Base-by-base conservation (phyloP, 2,113 vertebrate species). In the Brienomyrus brachyistius region DNA sequence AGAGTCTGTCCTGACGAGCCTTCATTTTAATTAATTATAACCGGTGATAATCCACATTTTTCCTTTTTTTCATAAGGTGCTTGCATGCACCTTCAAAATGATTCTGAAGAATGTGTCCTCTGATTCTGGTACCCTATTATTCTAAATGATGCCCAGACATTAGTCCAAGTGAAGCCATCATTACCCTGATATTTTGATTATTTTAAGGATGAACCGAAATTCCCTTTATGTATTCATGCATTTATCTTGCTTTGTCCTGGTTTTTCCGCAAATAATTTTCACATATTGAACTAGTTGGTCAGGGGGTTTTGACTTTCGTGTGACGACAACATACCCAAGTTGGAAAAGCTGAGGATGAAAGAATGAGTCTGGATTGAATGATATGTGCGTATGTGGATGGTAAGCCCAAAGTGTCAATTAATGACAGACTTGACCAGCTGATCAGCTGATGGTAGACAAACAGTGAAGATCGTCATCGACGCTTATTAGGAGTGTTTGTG, bases 11-110 rank as follows among this genome's bases (percentile, higher is more conserved):
- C 87, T 48, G 59, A 92, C 93, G 91, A 91, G 90, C 94, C 92
- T 92, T 92, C 56, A 35, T 91, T 92, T 92, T 94, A 93, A 94
- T 94, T 92, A 93, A 94, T 94, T 92, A 87, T 90, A 91, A 94
- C 89, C 90, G 92, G 93, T 91, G 91, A 85, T 43, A 56, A 45
- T 54, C 27, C 17, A 48, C 11, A 50, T 86, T 13, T 86, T 86
- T 86, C 48, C 17, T 87, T 82, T 52, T 89, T 83, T 45, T 45
- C 15, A 8, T 27, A 54, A 94, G 89, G 92, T 93, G 90, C 91
- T 86, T 84, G 0, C 54, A 54, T 83, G 17, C 23, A 19, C 21
- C 27, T 17, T 83, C 10, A 62, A 9, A 5, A 23, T 43, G 52
- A 82, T 54, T 59, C 13, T 83, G 27, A 27, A 89, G 48, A 56